Evolutionary conservation across 2,797 vertebrate species (phyloP).

Genomic region (Clarias fuscus): DNA sequence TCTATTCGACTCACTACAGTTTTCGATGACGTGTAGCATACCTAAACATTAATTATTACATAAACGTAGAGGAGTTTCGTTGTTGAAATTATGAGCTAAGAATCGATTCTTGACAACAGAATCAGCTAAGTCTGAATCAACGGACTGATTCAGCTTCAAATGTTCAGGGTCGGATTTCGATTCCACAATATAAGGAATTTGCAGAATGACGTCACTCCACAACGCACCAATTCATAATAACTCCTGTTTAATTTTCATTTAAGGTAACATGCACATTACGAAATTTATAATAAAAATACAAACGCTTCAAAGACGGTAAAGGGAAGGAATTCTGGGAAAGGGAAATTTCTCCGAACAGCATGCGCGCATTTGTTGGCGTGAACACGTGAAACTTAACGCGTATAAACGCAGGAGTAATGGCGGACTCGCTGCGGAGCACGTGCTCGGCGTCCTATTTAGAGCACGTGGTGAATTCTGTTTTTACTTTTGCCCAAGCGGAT

Average conservation of each 20-base stretch:
- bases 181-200: background rate
- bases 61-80: too few relatives aligned
- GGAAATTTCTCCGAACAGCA: background rate
- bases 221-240: background rate
- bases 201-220: background rate
- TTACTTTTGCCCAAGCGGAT: background rate
- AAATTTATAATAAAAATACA: too few relatives aligned
- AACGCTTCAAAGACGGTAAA: too few relatives aligned
- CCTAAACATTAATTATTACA: too few relatives aligned
- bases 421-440: background rate
- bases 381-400: too few relatives aligned
- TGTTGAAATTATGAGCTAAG: too few relatives aligned
- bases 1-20: background rate
- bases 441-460: constrained; percentile 10
- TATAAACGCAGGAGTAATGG: background rate
- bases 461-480: constrained; percentile 30
- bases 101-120: background rate
- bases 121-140: background rate
- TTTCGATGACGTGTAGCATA: background rate
- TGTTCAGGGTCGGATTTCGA: background rate
- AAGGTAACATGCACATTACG: too few relatives aligned
- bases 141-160: background rate
- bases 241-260: too few relatives aligned
- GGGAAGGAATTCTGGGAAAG: background rate
- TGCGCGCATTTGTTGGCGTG: too few relatives aligned